Percentiles rank a stretch among this genome's conserved stretches.
phyloP scores from a whole-genome alignment of 2,797 vertebrate genomes.

The Smutsia gigantea region DNA sequence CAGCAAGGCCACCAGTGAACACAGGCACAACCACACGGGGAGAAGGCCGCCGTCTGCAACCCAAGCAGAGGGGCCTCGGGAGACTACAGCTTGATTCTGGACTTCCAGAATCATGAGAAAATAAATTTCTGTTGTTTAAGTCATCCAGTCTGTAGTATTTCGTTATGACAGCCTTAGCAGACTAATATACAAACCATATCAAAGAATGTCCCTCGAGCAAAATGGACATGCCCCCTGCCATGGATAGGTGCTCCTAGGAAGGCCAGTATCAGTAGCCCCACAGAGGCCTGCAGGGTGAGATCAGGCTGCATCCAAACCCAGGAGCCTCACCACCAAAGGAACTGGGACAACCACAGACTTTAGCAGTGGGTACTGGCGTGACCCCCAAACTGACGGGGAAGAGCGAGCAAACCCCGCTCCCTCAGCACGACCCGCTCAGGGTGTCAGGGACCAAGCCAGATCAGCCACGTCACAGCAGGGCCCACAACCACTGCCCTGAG shows the following conservation, averaged over 20 bases:
- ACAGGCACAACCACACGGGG: not conserved
- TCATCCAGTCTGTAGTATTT: not conserved
- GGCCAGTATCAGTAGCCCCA: accelerated
- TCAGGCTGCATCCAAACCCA: not conserved
- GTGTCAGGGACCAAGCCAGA: not conserved
- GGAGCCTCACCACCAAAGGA: not conserved
- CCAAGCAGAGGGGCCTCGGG: not conserved
- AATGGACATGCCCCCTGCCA: accelerated
- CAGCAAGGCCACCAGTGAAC: not conserved
- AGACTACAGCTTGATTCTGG: not conserved
- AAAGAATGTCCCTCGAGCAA: not conserved
- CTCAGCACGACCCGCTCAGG: not conserved
- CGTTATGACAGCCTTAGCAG: not conserved
- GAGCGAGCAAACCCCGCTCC: not conserved
- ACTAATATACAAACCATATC: not conserved
- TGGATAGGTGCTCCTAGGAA: not conserved
- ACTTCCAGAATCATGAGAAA: not conserved
- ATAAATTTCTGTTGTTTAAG: too few species aligned
- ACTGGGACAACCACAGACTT: not conserved
- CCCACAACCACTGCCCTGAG: accelerated
- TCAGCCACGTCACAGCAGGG: not conserved
- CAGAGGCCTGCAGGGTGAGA: accelerated
- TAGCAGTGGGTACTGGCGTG: not conserved
- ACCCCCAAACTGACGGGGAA: not conserved
- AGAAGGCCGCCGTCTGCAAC: not conserved